A percentile compares a stretch with the other conserved stretches of the same genome.
phyloP scores from a whole-genome alignment of 1,140 invertebrate genomes.

The Drosophila kepulauana region DNA sequence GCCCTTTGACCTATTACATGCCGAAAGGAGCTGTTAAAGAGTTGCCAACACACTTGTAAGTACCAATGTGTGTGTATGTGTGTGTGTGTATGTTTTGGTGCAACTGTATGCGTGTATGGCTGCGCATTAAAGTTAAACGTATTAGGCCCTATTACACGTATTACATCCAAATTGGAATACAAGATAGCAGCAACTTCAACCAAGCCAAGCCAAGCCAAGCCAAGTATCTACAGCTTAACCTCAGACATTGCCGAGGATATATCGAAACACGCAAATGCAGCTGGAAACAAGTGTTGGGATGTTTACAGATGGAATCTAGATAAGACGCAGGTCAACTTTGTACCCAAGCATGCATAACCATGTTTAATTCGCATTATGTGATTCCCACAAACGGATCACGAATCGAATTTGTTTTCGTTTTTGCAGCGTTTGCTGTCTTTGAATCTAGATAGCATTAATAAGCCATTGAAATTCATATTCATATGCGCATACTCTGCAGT shows the following conservation, averaged over 20 bases:
- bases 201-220: background rate
- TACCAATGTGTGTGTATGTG: background rate
- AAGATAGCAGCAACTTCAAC: conserved; percentile 19
- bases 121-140: conserved; percentile 46
- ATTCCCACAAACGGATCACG: background rate
- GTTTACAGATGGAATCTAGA: conserved; percentile 3
- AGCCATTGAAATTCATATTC: background rate
- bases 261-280: background rate
- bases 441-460: background rate
- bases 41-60: conserved; percentile 35
- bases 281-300: conserved; percentile 3
- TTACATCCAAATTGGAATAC: conserved; percentile 46
- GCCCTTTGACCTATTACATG: conserved; percentile 72
- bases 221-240: conserved; percentile 4
- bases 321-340: background rate
- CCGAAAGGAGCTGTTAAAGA: conserved; percentile 69
- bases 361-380: background rate
- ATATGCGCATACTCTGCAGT: background rate
- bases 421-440: background rate
- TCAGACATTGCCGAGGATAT: background rate
- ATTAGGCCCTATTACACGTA: conserved; percentile 46
- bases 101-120: background rate
- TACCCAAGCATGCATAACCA: conserved; percentile 1
- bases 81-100: background rate
- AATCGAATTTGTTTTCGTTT: background rate